Evolutionary conservation across 2,888 invertebrate species (phyloP).

Genomic region (Eupithecia exiguata): DNA sequence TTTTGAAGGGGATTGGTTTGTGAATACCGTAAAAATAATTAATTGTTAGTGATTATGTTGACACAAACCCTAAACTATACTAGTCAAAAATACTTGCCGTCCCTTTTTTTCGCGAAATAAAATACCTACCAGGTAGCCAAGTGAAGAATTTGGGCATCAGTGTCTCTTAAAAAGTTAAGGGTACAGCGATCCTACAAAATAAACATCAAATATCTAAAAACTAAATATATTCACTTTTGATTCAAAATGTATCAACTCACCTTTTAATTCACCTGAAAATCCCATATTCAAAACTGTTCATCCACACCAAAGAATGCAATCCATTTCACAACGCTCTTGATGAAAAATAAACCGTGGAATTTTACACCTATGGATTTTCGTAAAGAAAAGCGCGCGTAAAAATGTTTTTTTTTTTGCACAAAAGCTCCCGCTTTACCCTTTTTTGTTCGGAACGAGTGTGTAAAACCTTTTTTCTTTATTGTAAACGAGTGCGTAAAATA

Average conservation of each 20-base stretch:
- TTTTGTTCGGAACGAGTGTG: conserved; percentile 19
- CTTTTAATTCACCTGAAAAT: conserved; percentile 19
- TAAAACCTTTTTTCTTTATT: conserved; percentile 32
- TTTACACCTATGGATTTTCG: conserved; percentile 18
- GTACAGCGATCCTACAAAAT: background rate
- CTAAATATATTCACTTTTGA: background rate
- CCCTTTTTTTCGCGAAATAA: background rate
- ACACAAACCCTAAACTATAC: background rate
- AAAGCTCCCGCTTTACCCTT: conserved; percentile 28
- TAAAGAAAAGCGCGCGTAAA: conserved; percentile 17
- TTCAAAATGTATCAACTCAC: conserved; percentile 13
- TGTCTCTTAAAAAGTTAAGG: background rate
- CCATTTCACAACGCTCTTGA: conserved; percentile 29
- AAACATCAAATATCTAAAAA: background rate
- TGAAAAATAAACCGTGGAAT: conserved; percentile 16
- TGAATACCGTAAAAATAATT: background rate
- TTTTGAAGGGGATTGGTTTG: background rate
- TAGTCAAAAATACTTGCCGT: background rate
- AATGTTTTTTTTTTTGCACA: conserved; percentile 20
- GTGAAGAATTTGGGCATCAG: background rate
- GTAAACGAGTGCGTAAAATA: conserved; percentile 30
- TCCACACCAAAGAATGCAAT: conserved; percentile 24
- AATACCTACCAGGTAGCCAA: background rate
- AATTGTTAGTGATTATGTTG: background rate
- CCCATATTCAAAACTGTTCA: conserved; percentile 26